Conservation (phyloP, 1,140 invertebrate genomes). For the Tenebrio molitor region DNA sequence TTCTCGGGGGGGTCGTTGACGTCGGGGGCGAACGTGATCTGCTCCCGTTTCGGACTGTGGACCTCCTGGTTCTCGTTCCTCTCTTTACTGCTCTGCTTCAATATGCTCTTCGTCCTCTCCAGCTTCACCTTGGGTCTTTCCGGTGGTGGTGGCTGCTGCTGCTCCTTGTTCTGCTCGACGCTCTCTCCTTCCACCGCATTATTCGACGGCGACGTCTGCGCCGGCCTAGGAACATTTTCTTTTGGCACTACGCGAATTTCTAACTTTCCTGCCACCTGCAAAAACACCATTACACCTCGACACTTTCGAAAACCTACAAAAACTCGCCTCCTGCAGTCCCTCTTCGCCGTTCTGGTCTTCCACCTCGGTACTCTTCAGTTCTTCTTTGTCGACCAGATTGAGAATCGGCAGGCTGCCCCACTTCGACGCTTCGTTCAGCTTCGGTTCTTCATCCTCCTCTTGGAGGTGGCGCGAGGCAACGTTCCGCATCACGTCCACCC, state of each 20-base stretch:
- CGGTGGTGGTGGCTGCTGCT: neutral
- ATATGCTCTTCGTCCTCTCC: slow-evolving; percentile 63
- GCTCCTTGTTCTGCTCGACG: slow-evolving; percentile 42
- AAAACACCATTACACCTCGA: no score
- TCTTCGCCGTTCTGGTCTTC: slow-evolving; percentile 56
- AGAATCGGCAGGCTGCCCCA: slow-evolving; percentile 65
- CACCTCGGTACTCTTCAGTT: slow-evolving; percentile 43
- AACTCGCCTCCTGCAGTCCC: slow-evolving; percentile 60
- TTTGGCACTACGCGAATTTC: slow-evolving; percentile 83
- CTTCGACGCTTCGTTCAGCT: slow-evolving; percentile 66
- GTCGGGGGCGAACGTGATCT: slow-evolving; percentile 61
- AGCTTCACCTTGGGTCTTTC: slow-evolving; percentile 49
- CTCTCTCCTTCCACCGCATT: slow-evolving; percentile 31
- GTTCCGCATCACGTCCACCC: slow-evolving; percentile 87
- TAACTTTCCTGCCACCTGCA: slow-evolving; percentile 73
- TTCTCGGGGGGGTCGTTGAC: slow-evolving; percentile 22
- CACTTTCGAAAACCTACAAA: slow-evolving; percentile 37
- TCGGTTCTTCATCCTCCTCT: slow-evolving; percentile 73
- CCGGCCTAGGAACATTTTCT: slow-evolving; percentile 47
- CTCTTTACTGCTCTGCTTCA: slow-evolving; percentile 64
- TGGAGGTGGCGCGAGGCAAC: slow-evolving; percentile 77
- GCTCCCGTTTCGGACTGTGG: slow-evolving; percentile 62
- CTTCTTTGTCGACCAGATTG: slow-evolving; percentile 48
- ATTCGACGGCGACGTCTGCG: slow-evolving; percentile 47
- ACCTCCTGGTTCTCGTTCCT: slow-evolving; percentile 51